A percentile compares a stretch with the other conserved stretches of the same genome.
Evolutionary conservation across 2,113 vertebrate species (phyloP).

Genomic region (Istiophorus platypterus): DNA sequence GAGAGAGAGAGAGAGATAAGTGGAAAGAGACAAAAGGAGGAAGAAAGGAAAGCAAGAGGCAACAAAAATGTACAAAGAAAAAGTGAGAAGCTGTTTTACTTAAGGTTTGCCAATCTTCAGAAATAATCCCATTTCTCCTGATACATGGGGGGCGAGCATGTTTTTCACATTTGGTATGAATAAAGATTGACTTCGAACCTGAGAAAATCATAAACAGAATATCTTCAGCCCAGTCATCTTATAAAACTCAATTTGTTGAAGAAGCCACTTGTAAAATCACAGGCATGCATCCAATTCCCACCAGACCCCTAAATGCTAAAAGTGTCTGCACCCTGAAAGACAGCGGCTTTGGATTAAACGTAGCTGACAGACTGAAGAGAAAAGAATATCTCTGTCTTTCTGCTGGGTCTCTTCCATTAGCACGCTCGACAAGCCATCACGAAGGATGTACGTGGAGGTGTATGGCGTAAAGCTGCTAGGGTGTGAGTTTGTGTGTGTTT

Average conservation of each 20-base stretch:
- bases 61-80: slow-evolving; percentile 33
- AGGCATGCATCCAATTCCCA: slow-evolving; percentile 56
- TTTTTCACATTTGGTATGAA: slow-evolving; percentile 66
- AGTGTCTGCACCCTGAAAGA: slow-evolving; percentile 52
- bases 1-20: background rate
- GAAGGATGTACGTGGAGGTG: slow-evolving; percentile 12
- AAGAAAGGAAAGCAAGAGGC: background rate
- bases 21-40: background rate
- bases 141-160: slow-evolving; percentile 26
- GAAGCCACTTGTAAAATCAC: slow-evolving; percentile 65
- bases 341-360: slow-evolving; percentile 57
- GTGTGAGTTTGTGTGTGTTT: background rate
- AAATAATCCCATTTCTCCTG: slow-evolving; percentile 60
- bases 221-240: slow-evolving; percentile 61
- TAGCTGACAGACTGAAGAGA: slow-evolving; percentile 66
- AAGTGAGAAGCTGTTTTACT: slow-evolving; percentile 40
- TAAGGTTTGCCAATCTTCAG: slow-evolving; percentile 38
- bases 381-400: slow-evolving; percentile 48
- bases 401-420: slow-evolving; percentile 58
- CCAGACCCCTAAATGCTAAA: slow-evolving; percentile 59
- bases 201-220: slow-evolving; percentile 71
- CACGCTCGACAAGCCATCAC: slow-evolving; percentile 33
- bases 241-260: slow-evolving; percentile 79
- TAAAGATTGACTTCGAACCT: slow-evolving; percentile 66
- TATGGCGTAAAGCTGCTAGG: slow-evolving; percentile 25